Evolutionary conservation across 1,140 invertebrate genomes (phyloP).

Genomic region (Cyrtorhinus lividipennis): DNA sequence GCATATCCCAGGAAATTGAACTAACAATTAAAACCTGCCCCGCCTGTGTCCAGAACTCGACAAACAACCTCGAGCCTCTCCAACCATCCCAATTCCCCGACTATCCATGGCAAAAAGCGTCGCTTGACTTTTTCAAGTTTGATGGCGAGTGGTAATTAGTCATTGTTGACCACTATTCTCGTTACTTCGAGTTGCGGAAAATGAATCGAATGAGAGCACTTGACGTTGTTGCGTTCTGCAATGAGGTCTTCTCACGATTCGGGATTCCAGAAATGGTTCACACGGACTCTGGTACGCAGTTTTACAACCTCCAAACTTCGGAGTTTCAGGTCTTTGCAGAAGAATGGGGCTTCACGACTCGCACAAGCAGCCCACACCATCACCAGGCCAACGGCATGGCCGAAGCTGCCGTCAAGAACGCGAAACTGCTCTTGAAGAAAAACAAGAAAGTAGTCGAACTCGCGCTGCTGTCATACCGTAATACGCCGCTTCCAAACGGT

Average conservation of each 20-base stretch:
- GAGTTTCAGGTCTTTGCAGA: neutral
- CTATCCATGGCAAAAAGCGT: neutral
- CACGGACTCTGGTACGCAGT: too few relatives aligned
- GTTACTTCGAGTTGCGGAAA: neutral
- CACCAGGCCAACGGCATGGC: too few relatives aligned
- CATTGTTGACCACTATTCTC: neutral
- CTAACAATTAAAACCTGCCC: neutral
- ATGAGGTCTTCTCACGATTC: neutral
- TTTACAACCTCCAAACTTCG: neutral
- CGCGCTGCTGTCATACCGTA: neutral
- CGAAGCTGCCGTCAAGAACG: too few relatives aligned
- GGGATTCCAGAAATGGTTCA: conserved; percentile 7
- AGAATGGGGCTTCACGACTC: neutral
- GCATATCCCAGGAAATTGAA: neutral
- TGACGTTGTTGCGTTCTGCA: neutral
- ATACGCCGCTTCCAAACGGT: neutral
- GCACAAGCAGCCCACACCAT: too few relatives aligned
- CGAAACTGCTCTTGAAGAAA: neutral
- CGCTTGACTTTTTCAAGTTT: neutral
- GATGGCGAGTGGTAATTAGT: neutral
- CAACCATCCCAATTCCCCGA: neutral
- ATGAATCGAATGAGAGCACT: neutral
- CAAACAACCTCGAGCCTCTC: neutral
- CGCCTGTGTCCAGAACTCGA: neutral
- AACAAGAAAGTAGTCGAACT: too few relatives aligned